These are phyloP conservation scores for Miltochrista miniata DNA, from an alignment of 2,888 invertebrate species.

Conservation along the genomic window DNA sequence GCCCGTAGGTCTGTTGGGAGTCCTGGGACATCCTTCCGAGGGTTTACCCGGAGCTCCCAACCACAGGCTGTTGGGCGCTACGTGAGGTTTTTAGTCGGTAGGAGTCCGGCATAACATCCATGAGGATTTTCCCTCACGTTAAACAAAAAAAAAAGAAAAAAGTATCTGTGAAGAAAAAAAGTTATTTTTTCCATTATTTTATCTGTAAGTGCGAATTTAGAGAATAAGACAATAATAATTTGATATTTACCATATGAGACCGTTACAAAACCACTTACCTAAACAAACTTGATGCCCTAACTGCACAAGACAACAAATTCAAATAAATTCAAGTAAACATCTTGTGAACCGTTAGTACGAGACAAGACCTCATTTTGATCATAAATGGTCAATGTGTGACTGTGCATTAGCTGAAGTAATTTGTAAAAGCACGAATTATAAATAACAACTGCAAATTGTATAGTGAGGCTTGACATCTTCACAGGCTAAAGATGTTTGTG, in stretches of 20 bases:
- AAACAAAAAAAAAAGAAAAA: too few species aligned
- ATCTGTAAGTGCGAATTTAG: too few species aligned
- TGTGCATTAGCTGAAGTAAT: conserved; percentile 22
- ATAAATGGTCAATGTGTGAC: conserved; percentile 25
- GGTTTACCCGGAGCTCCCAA: too few species aligned
- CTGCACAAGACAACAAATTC: conserved; percentile 39
- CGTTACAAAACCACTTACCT: conserved; percentile 28
- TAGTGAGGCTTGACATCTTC: conserved; percentile 1
- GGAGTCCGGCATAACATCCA: too few species aligned
- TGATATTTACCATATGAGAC: conserved; percentile 15
- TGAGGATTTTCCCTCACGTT: too few species aligned
- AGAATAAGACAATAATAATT: too few species aligned
- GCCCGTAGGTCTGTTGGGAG: too few species aligned
- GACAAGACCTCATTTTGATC: conserved; percentile 24
- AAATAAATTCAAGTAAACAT: conserved; percentile 31
- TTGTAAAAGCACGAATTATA: conserved; percentile 29
- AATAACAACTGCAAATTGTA: conserved; percentile 23
- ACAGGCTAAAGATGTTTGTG: conserved; percentile 10
- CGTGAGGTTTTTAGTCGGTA: too few species aligned
- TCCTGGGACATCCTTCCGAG: too few species aligned
- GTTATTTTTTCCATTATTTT: too few species aligned
- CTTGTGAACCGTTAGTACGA: conserved; percentile 30
- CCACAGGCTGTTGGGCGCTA: too few species aligned
- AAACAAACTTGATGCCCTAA: conserved; percentile 21
- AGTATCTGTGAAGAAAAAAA: too few species aligned